Percentiles rank a stretch among this genome's conserved stretches.
These are phyloP conservation scores for Cyrtonyx montezumae DNA, from an alignment of 2,113 vertebrate species.

Conservation along the genomic window DNA sequence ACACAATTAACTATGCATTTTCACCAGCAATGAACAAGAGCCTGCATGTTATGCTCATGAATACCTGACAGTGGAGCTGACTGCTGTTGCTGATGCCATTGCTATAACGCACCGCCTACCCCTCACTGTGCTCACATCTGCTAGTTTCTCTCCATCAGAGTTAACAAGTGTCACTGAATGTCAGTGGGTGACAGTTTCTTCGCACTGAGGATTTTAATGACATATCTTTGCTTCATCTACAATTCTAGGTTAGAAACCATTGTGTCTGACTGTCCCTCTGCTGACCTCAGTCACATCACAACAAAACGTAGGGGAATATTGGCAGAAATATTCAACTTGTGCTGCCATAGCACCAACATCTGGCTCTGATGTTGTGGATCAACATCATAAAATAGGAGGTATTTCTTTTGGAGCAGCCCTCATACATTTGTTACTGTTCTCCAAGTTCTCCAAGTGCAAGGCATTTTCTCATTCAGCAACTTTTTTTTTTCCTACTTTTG, in stretches of 20 bases:
- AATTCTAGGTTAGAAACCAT: neutral
- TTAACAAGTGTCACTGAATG: neutral
- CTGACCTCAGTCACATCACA: neutral
- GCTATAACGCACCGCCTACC: too few relatives aligned
- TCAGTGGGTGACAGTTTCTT: neutral
- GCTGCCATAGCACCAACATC: too few relatives aligned
- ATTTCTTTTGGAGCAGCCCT: neutral
- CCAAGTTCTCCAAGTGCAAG: neutral
- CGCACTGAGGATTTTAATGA: neutral
- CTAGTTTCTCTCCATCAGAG: neutral
- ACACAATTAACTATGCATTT: neutral
- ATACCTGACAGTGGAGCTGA: neutral
- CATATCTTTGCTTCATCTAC: neutral
- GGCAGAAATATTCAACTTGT: too few relatives aligned
- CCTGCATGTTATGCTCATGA: neutral
- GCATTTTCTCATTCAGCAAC: neutral
- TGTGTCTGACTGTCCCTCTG: neutral
- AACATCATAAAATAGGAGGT: neutral
- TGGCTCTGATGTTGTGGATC: neutral
- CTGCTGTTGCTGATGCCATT: neutral
- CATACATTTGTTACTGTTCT: neutral
- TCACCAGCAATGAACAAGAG: neutral
- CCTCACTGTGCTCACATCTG: too few relatives aligned
- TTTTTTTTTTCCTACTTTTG: neutral
- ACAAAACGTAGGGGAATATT: neutral